Evolutionary conservation across 2,888 invertebrate genomes (phyloP), one percentile per base, ranked within the genome.

Genomic region (Trilocha varians): DNA sequence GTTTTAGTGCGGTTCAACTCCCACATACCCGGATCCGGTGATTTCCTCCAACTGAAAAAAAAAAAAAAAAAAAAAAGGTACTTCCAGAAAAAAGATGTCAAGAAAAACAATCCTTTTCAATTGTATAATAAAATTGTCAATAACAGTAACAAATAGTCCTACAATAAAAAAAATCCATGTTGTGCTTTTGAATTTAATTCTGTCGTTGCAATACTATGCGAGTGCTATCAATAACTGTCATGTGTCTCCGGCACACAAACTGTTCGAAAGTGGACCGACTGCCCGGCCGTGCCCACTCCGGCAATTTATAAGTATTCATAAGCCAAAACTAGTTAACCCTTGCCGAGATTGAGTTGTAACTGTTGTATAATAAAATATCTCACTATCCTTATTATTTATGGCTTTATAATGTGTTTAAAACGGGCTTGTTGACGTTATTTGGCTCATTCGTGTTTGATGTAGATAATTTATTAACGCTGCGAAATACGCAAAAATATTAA

Each of bases 201-300:
- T 4, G 11, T 3, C 11, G 6, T 11, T 25, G 25, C 11, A 9
- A 11, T 9, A 9, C 25, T 25, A 36, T 32, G 39, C 66, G 68
- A 73, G 78, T 78, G 79, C 78, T 78, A 75, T 70, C 65, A 70
- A 69, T 72, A 63, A 67, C 61, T 55, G 66, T 66, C 66, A 68
- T 65, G 61, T 63, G 65, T 59, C 40, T 53, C 46, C 62, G 71
- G 64, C 70, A 72, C 60, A 72, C 67, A 66, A 70, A 68, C 66
- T 58, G 55, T 60, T 67, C 45, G 78, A 76, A 79, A 79, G 76
- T 78, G 61, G 70, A 70, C 66, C 70, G 53, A 52, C 66, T 64
- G 45, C 62, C 57, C 63, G n/a, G n/a, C n/a, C n/a, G n/a, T n/a
- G n/a, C 62, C 55, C 58, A 42, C 13, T 45, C 44, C 25, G 11